Evolutionary conservation across 2,888 invertebrate species (phyloP), one percentile per base, ranked within the genome.

Genomic region (Congeria kusceri): DNA sequence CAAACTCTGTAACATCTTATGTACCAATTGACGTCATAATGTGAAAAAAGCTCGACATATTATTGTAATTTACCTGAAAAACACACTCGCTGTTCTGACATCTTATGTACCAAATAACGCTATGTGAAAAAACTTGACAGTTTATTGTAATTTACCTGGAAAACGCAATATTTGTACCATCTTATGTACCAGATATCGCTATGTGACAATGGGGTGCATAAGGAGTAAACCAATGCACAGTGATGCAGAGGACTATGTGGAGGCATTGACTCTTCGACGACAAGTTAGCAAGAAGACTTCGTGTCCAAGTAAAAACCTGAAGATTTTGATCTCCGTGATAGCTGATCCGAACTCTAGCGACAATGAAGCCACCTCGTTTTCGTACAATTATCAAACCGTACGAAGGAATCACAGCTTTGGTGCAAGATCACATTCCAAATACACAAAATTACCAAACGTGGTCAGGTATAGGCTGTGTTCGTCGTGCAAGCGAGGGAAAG

Each of bases 401-500:
- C 66, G 77, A 53, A 56, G 58, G 25, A 44, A 27, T 46, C 62
- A 61, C 23, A 66, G 70, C 29, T 66, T 66, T 53, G 53, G 68
- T 46, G 77, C 83, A 4, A 53, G 73, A 13, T 80, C 83, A 1
- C 72, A 39, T 44, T 61, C 68, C 28, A 56, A 62, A 47, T 71
- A 66, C 23, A 80, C 74, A 5, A 79, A 77, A 57, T 83, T 83
- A 65, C 83, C 86, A n/a, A 80, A 84, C 27, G 75, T 77, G 74
- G 70, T 75, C 44, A 78, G 82, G 28, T 87, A 87, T 57, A 83
- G 81, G 47, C 79, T 87, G 79, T 87, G 86, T 68, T 57, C 61
- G 13, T 75, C 74, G 11, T 87, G 86, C 77, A 77, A 76, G 29
- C 68, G 80, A 25, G 74, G 74, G 39, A 61, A 66, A 28, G 46